phyloP scores from a whole-genome alignment of 1,140 invertebrate genomes.

The Caenorhabditis inopinata region DNA sequence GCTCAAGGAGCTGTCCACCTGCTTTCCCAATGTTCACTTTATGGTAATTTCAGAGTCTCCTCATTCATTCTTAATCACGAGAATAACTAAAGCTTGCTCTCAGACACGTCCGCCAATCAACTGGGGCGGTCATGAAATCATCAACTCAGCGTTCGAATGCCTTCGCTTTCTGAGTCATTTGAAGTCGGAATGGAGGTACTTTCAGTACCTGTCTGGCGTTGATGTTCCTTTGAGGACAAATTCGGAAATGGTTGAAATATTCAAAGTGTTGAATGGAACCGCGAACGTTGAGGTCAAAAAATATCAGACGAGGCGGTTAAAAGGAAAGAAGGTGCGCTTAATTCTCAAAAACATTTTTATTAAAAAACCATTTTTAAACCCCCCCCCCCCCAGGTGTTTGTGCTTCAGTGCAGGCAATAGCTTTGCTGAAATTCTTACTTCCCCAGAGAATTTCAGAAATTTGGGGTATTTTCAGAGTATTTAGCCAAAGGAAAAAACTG shows the following conservation, averaged over 20 bases:
- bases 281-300: not conserved
- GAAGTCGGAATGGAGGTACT: not conserved
- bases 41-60: not conserved
- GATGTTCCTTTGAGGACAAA: not conserved
- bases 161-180: not conserved
- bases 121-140: slow-evolving; percentile 6
- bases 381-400: too few species aligned
- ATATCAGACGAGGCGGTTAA: not conserved
- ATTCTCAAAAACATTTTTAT: not conserved
- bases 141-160: not conserved
- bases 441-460: too few species aligned
- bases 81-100: not conserved
- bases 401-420: too few species aligned
- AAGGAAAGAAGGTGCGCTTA: not conserved
- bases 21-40: slow-evolving; percentile 5
- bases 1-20: not conserved
- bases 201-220: not conserved
- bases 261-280: not conserved
- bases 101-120: not conserved
- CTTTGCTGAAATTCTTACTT: too few species aligned
- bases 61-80: not conserved
- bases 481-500: too few species aligned
- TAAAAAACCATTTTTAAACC: not conserved
- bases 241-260: not conserved
- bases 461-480: too few species aligned